Evolutionary conservation across 2,113 vertebrate species (phyloP), one percentile per base, ranked within the genome.

Genomic region (Typhlomys cinereus): DNA sequence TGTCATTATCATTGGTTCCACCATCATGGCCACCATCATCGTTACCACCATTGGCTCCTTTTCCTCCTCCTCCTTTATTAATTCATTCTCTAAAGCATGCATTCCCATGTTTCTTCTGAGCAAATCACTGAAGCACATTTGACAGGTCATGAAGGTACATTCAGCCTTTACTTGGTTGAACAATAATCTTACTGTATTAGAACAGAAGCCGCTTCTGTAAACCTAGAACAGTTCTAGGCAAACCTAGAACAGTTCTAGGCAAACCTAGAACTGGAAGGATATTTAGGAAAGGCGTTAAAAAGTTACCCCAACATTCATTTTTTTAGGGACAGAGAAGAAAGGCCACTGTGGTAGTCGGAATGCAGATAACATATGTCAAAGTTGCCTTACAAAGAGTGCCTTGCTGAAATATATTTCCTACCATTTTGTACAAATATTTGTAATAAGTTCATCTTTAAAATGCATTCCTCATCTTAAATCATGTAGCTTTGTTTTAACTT

Each of bases 1-100:
- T 14, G 7, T 0, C 10, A 70, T 0, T 1, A 31, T 0, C 20
- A 27, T 1, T 2, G 27, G 0, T 64, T 70, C 0, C 36, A 15
- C 1, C 34, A 1, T 2, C 8, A 34, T 12, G 9, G 18, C 2
- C 54, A 48, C 20, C 11, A 46, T 41, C 29, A 80, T 10, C 57
- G 13, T 13, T 10, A 81, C 41, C 18, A n/a, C 7, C 29, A 34
- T 7, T 14, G 62, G 39, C 1, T 64, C 36, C 36, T 41, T 76
- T 46, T 23, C 36, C 36, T 59, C 9, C 23, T 25, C 25, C 15
- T 39, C n/a, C 7, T 39, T 57, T 48, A 3, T 34, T 34, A 79
- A 1, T 17, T 25, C 8, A 27, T 69, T 44, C 46, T 50, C 62
- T 52, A 20, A 50, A 15, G 29, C 2, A 21, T 29, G 36, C 12